These are phyloP conservation scores for Neotoxoptera formosana DNA, from an alignment of 1,140 invertebrate genomes.

Conservation along the genomic window DNA sequence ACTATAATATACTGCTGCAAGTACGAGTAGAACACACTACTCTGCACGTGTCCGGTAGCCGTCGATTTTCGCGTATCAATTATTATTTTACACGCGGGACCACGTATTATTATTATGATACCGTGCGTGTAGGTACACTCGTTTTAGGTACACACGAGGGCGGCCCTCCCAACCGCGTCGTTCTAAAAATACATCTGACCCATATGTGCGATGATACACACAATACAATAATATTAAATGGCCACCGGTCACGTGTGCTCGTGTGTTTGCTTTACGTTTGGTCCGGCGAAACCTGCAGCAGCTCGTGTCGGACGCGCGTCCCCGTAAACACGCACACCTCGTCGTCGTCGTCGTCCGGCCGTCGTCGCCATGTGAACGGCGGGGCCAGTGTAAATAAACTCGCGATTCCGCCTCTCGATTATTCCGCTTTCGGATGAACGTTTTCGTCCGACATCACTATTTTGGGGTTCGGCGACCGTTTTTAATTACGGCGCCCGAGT, in stretches of 20 bases:
- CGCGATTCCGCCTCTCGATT: neutral
- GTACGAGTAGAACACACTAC: neutral
- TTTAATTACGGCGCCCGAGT: conserved; percentile 1
- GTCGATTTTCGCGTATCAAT: neutral
- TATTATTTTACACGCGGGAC: neutral
- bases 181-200: neutral
- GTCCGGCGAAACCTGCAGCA: neutral
- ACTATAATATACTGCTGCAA: neutral
- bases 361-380: neutral
- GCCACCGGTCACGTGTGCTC: neutral
- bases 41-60: neutral
- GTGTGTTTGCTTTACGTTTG: neutral
- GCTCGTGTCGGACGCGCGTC: neutral
- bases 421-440: neutral
- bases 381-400: neutral
- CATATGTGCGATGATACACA: neutral
- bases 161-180: neutral
- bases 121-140: neutral
- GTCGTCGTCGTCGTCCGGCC: neutral
- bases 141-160: neutral
- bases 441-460: neutral
- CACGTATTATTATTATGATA: neutral
- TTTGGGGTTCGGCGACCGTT: neutral
- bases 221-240: neutral
- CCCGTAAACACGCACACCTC: neutral